A percentile compares a stretch with the other conserved stretches of the same genome.
phyloP scores from a whole-genome alignment of 2,113 vertebrate species.

The Eretmochelys imbricata region DNA sequence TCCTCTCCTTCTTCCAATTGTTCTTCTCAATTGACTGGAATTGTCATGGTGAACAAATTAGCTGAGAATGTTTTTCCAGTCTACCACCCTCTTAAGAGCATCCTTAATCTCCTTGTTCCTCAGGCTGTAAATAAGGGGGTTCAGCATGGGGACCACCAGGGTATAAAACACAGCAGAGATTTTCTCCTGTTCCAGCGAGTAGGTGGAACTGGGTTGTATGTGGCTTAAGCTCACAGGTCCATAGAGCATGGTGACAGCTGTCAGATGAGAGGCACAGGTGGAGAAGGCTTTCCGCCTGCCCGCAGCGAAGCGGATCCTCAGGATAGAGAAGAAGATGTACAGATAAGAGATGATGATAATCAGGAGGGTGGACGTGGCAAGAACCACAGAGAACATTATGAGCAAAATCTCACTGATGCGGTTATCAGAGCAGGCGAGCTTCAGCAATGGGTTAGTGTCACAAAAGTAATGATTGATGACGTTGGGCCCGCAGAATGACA shows the following conservation, averaged over 20 bases:
- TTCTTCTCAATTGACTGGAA: too few relatives aligned
- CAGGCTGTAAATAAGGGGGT: too few relatives aligned
- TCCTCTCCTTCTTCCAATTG: too few relatives aligned
- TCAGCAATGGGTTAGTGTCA: constrained; percentile 72
- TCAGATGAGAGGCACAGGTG: constrained; percentile 77
- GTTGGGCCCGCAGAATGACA: constrained; percentile 67
- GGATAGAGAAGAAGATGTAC: constrained; percentile 61
- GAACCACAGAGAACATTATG: constrained; percentile 55
- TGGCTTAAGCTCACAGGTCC: too few relatives aligned
- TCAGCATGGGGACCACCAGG: too few relatives aligned
- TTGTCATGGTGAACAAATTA: too few relatives aligned
- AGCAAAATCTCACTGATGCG: constrained; percentile 50
- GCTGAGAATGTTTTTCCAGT: not conserved
- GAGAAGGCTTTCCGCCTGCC: constrained; percentile 70
- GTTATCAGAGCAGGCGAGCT: constrained; percentile 60
- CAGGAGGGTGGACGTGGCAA: constrained; percentile 52
- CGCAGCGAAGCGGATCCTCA: constrained; percentile 45
- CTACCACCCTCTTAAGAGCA: too few relatives aligned
- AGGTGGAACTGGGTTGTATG: too few relatives aligned
- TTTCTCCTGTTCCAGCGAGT: too few relatives aligned
- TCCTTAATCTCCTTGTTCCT: too few relatives aligned
- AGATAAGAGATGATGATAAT: constrained; percentile 57
- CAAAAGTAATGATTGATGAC: constrained; percentile 74
- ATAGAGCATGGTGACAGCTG: too few relatives aligned
- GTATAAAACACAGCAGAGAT: too few relatives aligned